These are phyloP conservation scores for Laspeyria flexula DNA, from an alignment of 2,888 invertebrate genomes.

Conservation along the genomic window DNA sequence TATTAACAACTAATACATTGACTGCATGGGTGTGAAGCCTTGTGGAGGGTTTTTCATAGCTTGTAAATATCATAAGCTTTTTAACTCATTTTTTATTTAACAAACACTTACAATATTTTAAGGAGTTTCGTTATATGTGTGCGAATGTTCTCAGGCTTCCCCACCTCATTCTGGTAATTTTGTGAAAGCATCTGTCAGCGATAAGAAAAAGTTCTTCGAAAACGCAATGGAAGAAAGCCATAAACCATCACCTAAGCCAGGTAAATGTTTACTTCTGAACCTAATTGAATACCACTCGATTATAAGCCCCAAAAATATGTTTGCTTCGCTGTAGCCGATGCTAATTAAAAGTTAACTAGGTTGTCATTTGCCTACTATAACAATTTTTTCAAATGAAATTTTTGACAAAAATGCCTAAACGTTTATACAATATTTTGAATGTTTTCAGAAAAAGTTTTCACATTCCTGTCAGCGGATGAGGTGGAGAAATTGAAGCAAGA, in stretches of 20 bases:
- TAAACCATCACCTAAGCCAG: constrained; percentile 93
- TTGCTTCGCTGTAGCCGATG: too few relatives aligned
- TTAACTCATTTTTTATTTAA: constrained; percentile 61
- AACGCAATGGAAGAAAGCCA: constrained; percentile 97
- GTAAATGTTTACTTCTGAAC: constrained; percentile 66
- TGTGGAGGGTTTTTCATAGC: constrained; percentile 74
- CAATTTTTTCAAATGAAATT: too few relatives aligned
- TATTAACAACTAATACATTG: constrained; percentile 61
- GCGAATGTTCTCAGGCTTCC: constrained; percentile 77
- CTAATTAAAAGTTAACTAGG: too few relatives aligned
- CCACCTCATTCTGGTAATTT: constrained; percentile 90
- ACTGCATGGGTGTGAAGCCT: constrained; percentile 81
- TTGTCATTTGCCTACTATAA: too few relatives aligned
- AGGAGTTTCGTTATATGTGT: constrained; percentile 25
- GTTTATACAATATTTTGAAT: not conserved
- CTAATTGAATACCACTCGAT: too few relatives aligned
- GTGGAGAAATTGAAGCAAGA: constrained; percentile 97
- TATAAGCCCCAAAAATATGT: not conserved
- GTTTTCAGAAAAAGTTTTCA: constrained; percentile 93
- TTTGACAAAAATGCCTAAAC: too few relatives aligned
- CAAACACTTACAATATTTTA: constrained; percentile 15
- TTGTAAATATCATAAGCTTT: constrained; percentile 81
- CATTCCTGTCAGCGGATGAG: constrained; percentile 97
- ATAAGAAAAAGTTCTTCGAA: constrained; percentile 98
- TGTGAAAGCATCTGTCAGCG: constrained; percentile 95